Conservation (phyloP, 2,797 vertebrate species). For the Oceanodroma leucorhoa region DNA sequence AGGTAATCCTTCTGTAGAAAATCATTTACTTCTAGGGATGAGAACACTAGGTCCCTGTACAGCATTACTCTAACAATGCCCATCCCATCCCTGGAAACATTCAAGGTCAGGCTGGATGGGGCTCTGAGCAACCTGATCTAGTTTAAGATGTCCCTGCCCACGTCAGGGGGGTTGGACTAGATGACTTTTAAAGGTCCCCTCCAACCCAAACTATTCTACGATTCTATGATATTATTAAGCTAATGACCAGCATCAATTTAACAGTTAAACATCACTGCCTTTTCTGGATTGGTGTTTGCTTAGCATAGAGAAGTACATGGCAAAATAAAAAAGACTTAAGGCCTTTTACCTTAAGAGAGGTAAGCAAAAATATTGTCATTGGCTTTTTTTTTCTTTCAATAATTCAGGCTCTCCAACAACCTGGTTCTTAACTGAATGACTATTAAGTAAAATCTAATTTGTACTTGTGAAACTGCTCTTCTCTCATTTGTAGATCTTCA, state of each 20-base stretch:
- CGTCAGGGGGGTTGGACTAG: no score
- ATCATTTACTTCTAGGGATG: neutral
- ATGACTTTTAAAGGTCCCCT: no score
- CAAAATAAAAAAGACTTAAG: neutral
- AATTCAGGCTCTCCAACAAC: neutral
- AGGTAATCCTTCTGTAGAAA: neutral
- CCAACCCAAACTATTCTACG: no score
- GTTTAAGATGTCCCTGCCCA: no score
- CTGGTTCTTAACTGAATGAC: neutral
- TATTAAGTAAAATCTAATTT: neutral
- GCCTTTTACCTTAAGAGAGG: neutral
- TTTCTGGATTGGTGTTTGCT: neutral
- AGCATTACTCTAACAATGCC: no score
- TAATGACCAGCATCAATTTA: neutral
- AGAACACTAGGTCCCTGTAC: neutral
- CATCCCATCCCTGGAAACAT: no score
- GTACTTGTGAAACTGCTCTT: neutral
- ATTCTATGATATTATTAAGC: neutral
- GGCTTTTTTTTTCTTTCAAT: neutral
- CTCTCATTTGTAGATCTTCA: neutral
- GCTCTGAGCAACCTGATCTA: no score
- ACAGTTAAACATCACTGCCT: neutral
- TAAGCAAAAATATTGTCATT: neutral
- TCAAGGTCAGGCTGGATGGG: no score
- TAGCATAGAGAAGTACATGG: neutral